These are phyloP conservation scores for Acipenser ruthenus DNA, from an alignment of 2,797 vertebrate species.

Conservation along the genomic window DNA sequence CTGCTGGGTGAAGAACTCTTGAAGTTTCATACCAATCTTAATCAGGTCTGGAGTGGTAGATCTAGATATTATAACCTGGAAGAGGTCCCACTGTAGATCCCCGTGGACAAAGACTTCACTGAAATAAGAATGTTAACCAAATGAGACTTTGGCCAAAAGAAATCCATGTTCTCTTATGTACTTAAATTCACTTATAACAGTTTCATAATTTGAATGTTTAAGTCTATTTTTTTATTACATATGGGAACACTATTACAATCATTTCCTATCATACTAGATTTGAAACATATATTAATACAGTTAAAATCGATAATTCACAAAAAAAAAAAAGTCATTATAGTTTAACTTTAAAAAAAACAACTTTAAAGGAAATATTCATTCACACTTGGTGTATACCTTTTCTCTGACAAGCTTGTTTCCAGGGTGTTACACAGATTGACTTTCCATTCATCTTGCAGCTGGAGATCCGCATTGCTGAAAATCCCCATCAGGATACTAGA, in stretches of 20 bases:
- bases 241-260: too few relatives aligned
- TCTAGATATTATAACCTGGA: constrained; percentile 98
- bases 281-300: too few relatives aligned
- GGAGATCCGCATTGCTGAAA: constrained; percentile 94
- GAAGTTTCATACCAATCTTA: constrained; percentile 98
- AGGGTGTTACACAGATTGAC: constrained; percentile 78
- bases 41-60: constrained; percentile 96
- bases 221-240: too few relatives aligned
- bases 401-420: constrained; percentile 84
- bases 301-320: too few relatives aligned
- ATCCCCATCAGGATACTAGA: constrained; percentile 97
- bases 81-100: constrained; percentile 97
- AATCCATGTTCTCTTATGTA: too few relatives aligned
- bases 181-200: too few relatives aligned
- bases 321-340: too few relatives aligned
- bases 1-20: constrained; percentile 98
- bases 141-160: too few relatives aligned
- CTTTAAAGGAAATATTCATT: too few relatives aligned
- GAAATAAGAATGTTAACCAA: constrained; percentile 10
- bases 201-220: too few relatives aligned
- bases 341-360: too few relatives aligned
- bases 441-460: constrained; percentile 97
- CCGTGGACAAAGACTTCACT: constrained; percentile 97
- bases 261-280: too few relatives aligned
- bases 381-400: constrained; percentile 64